Conservation (phyloP, 2,113 vertebrate species). For the Hucho hucho region DNA sequence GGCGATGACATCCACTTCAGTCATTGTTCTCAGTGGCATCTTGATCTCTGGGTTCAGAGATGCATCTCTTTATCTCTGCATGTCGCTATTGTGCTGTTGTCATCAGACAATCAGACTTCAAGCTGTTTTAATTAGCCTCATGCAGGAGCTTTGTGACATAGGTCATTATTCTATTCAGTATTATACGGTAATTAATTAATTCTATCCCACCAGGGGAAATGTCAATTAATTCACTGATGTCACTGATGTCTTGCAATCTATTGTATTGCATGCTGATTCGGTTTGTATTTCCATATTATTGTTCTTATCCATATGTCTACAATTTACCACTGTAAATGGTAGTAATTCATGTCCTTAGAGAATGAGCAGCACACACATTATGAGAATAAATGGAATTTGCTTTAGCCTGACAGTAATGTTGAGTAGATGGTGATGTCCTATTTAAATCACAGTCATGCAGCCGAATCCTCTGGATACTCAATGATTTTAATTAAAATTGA, state of each 20-base stretch:
- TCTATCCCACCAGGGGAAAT: constrained; percentile 38
- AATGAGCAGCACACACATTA: not conserved
- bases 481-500: not conserved
- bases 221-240: not conserved
- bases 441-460: not conserved
- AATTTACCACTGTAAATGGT: not conserved
- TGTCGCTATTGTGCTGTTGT: constrained; percentile 18
- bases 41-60: too few relatives aligned
- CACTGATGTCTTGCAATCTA: too few relatives aligned
- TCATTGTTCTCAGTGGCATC: too few relatives aligned
- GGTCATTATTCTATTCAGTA: constrained; percentile 57
- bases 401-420: constrained; percentile 2
- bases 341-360: not conserved
- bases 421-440: not conserved
- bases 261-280: too few relatives aligned
- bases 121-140: constrained; percentile 52
- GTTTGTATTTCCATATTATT: not conserved
- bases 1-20: too few relatives aligned
- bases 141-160: constrained; percentile 33
- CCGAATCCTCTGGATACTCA: not conserved
- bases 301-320: not conserved
- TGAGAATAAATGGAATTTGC: not conserved
- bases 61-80: not conserved
- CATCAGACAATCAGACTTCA: constrained; percentile 59
- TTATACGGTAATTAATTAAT: constrained; percentile 59